phyloP scores from a whole-genome alignment of 1,140 invertebrate genomes.

The Drosophila varians region DNA sequence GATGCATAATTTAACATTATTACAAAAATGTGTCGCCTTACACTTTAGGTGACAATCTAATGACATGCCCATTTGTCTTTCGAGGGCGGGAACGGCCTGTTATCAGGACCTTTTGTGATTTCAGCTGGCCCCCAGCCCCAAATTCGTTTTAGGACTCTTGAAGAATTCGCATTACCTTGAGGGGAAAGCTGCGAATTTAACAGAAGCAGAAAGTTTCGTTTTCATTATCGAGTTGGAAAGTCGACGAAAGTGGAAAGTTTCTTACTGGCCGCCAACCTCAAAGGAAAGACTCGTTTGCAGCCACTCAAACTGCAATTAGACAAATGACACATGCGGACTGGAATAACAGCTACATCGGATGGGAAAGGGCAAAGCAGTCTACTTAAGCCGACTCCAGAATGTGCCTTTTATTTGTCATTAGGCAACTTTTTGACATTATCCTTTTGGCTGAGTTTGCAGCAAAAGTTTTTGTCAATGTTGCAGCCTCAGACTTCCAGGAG shows the following conservation, averaged over 20 bases:
- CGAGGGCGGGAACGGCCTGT: background rate
- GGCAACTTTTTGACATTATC: conserved; percentile 68
- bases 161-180: background rate
- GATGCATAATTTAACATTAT: conserved; percentile 73
- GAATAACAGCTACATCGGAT: background rate
- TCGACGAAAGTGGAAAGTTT: background rate
- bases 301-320: conserved; percentile 62
- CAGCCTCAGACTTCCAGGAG: conserved; percentile 18
- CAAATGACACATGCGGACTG: conserved; percentile 11
- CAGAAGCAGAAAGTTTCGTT: background rate
- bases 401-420: conserved; percentile 66
- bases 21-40: conserved; percentile 54
- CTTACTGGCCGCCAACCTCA: background rate
- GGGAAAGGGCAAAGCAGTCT: conserved; percentile 2
- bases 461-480: conserved; percentile 44
- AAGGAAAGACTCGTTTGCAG: conserved; percentile 36
- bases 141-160: background rate
- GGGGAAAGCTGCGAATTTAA: background rate
- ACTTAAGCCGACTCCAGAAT: conserved; percentile 15
- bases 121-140: background rate
- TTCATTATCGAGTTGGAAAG: background rate
- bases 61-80: conserved; percentile 23
- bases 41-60: conserved; percentile 37
- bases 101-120: conserved; percentile 15
- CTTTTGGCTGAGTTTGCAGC: conserved; percentile 30